Evolutionary conservation across 1,140 invertebrate genomes (phyloP).

Genomic region (Odontomachus brunneus): DNA sequence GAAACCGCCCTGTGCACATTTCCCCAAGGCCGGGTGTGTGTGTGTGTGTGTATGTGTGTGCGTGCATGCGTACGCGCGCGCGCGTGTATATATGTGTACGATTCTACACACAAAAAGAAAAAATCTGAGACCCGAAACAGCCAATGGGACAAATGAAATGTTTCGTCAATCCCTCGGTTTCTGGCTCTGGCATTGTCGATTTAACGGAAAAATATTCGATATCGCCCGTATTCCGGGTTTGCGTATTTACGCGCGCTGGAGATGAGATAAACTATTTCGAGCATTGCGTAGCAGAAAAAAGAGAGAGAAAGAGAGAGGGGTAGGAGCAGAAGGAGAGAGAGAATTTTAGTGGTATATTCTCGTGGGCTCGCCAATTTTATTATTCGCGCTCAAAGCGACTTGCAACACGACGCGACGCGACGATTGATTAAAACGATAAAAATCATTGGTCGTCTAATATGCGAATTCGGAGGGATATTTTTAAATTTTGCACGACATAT

Average conservation of each 20-base stretch:
- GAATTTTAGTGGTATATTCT: not conserved
- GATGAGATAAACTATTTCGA: conserved; percentile 13
- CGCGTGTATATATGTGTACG: no score
- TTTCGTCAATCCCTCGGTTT: not conserved
- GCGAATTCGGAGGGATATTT: not conserved
- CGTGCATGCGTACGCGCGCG: no score
- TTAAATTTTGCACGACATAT: not conserved
- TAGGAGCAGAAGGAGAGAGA: not conserved
- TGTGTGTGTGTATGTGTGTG: no score
- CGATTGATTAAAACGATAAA: no score
- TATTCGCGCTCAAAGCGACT: not conserved
- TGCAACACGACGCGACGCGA: no score
- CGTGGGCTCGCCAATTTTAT: not conserved
- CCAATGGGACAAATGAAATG: conserved; percentile 26
- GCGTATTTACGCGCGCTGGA: not conserved
- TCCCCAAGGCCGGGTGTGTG: no score
- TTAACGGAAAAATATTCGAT: conserved; percentile 46
- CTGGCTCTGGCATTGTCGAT: conserved; percentile 18
- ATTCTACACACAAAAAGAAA: no score
- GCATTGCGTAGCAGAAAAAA: not conserved
- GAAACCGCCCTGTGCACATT: no score
- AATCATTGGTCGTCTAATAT: not conserved
- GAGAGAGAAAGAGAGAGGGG: not conserved
- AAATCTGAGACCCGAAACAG: conserved; percentile 2
- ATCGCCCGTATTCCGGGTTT: conserved; percentile 3